These are phyloP conservation scores for Typhlichthys eigenmanni DNA, from an alignment of 2,797 vertebrate species.

Conservation along the genomic window DNA sequence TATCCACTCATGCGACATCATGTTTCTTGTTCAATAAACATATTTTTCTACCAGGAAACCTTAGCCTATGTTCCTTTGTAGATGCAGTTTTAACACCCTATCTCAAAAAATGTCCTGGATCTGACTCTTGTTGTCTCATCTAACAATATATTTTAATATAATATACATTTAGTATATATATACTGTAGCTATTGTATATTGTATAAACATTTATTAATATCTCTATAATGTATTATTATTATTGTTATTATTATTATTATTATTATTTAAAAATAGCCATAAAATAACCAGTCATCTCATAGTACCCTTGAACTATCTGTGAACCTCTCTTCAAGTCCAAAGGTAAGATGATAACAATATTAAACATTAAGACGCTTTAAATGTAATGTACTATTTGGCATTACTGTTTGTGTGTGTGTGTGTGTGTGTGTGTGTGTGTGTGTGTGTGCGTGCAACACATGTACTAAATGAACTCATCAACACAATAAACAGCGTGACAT, in stretches of 20 bases:
- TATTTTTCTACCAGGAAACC: slow-evolving; percentile 89
- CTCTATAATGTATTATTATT: no score
- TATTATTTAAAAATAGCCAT: background rate
- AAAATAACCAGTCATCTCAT: slow-evolving; percentile 11
- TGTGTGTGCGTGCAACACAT: background rate
- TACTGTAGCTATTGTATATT: no score
- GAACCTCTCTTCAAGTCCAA: slow-evolving; percentile 29
- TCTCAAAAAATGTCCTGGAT: background rate
- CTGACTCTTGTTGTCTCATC: background rate
- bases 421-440: slow-evolving; percentile 7
- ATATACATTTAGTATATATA: background rate
- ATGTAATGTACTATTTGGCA: background rate
- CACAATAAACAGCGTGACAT: background rate
- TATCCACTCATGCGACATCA: slow-evolving; percentile 70
- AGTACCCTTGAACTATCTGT: slow-evolving; percentile 21
- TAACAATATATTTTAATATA: slow-evolving; percentile 3
- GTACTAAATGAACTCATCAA: background rate
- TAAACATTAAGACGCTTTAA: no score
- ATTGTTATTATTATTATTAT: background rate
- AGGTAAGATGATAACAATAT: slow-evolving; percentile 64
- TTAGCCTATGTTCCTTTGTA: slow-evolving; percentile 64
- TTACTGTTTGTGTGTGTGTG: background rate
- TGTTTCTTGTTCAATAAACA: slow-evolving; percentile 88
- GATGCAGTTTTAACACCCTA: background rate
- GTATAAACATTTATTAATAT: no score